Evolutionary conservation across 2,113 vertebrate genomes (phyloP).

Genomic region (Felis chaus): DNA sequence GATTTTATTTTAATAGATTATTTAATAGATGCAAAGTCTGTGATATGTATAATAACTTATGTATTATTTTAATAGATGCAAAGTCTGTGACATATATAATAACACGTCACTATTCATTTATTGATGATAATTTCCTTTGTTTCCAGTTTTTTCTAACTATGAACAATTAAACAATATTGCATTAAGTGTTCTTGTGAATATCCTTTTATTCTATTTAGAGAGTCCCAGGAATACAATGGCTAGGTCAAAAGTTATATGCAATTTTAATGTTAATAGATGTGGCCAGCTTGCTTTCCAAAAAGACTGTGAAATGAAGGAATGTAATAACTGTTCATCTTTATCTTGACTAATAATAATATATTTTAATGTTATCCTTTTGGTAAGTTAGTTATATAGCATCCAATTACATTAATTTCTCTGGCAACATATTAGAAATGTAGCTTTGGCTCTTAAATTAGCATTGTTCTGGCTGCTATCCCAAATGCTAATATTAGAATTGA

Average conservation of each 20-base stretch:
- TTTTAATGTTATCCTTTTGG: slow-evolving; percentile 11
- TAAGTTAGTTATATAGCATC: slow-evolving; percentile 26
- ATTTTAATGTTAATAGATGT: slow-evolving; percentile 52
- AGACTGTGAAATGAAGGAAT: neutral
- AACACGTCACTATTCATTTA: neutral
- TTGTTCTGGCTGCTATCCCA: slow-evolving; percentile 27
- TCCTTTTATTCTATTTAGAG: neutral
- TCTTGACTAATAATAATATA: slow-evolving; percentile 3
- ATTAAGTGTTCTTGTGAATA: neutral
- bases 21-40: neutral
- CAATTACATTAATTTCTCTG: slow-evolving; percentile 66
- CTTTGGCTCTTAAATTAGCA: slow-evolving; percentile 29
- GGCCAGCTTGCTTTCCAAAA: slow-evolving; percentile 31
- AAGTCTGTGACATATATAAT: neutral
- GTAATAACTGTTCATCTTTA: neutral
- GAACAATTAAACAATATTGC: neutral
- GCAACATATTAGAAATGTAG: slow-evolving; percentile 48
- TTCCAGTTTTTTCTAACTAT: neutral
- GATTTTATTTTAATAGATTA: neutral
- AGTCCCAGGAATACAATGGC: slow-evolving; percentile 10
- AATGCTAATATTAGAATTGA: slow-evolving; percentile 47
- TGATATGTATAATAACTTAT: neutral
- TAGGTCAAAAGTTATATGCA: slow-evolving; percentile 4
- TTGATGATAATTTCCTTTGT: neutral
- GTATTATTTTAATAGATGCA: neutral